Base-by-base conservation (phyloP, 2,797 vertebrate genomes). In the Gymnocypris eckloni region DNA sequence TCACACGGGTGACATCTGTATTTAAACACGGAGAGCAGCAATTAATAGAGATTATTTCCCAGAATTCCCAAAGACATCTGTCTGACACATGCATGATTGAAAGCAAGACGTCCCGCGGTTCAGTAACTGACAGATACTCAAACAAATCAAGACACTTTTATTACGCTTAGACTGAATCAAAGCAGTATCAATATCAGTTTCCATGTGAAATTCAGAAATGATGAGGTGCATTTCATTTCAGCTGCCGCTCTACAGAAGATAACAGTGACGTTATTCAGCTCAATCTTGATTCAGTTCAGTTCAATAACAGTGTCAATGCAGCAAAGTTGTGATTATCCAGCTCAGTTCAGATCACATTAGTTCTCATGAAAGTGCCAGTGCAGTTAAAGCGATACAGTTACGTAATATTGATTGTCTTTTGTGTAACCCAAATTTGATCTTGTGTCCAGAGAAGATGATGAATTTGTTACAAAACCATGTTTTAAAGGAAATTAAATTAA, bases 1-100 rank as follows among this genome's bases (percentile, higher is more conserved):
- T 81, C 37, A 6, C 43, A 56, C 11, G 13, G 4, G 22, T 45
- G 69, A 61, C 80, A 71, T 41, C 72, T 77, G 50, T 22, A 59
- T 81, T 56, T 43, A 28, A 25, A 56, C 79, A 70, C 1, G 11
- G 33, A 70, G 15, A 71, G 37, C 37, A 56, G 22, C 50, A 71
- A 71, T 82, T 72, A 39, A 9, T n/a, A n/a, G 25, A 0, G 4
- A 70, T 41, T 82, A 41, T 43, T 61, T 22, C 81, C 69, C 52
- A 72, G 52, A 72, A 59, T 73, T 39, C 25, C 54, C 64, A 41
- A 45, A 70, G 33, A 71, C 67, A 82, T 71, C 73, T 54, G 72
- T 22, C 37, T 5, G 67, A 70, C 37, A 41, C 16, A 41, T 69
- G 18, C 1, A 28, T 13, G 69, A 71, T 1, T 10, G 33, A 69